Evolutionary conservation across 2,113 vertebrate genomes (phyloP).

Genomic region (Diglossa brunneiventris): DNA sequence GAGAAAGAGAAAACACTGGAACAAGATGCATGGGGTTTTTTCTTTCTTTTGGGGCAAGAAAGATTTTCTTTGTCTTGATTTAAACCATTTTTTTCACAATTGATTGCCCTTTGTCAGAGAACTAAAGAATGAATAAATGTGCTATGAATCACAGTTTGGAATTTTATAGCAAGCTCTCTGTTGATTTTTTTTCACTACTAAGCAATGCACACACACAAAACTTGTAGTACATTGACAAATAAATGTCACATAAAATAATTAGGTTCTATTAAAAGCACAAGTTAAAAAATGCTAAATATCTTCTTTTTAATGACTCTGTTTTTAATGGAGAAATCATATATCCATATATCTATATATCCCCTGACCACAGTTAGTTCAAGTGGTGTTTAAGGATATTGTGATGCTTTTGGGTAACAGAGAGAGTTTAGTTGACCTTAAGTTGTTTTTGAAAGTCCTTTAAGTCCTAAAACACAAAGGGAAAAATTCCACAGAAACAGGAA

Average conservation of each 20-base stretch:
- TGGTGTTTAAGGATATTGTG: background rate
- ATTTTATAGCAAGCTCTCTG: background rate
- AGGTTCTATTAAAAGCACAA: background rate
- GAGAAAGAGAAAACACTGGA: slow-evolving; percentile 36
- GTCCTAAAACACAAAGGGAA: background rate
- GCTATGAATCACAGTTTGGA: background rate
- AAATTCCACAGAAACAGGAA: background rate
- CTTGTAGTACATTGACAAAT: background rate
- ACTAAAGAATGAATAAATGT: background rate
- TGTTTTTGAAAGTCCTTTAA: background rate
- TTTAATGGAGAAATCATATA: background rate
- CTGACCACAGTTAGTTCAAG: background rate
- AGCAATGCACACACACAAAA: background rate
- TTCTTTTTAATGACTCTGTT: background rate
- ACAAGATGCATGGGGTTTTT: background rate
- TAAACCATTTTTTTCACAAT: background rate
- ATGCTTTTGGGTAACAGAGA: background rate
- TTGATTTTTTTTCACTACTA: background rate
- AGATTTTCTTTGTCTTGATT: slow-evolving; percentile 18
- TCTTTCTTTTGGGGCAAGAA: slow-evolving; percentile 5
- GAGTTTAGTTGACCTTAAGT: background rate
- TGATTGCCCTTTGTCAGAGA: background rate
- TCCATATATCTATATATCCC: background rate
- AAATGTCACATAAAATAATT: background rate
- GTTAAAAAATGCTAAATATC: background rate